Evolutionary conservation across 1,140 invertebrate species (phyloP).

Genomic region (Ridgeia piscesae): DNA sequence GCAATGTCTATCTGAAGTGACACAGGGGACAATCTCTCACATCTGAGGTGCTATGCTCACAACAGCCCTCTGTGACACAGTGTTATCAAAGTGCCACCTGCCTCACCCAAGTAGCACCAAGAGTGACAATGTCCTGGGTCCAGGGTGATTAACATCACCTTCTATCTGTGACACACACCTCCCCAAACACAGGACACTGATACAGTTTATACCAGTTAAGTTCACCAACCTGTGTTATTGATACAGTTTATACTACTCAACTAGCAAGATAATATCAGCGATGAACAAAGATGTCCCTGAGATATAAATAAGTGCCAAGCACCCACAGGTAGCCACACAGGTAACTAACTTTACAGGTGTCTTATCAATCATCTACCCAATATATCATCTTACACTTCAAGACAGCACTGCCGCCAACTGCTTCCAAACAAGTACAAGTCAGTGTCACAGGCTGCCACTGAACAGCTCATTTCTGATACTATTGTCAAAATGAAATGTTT

Average conservation of each 20-base stretch:
- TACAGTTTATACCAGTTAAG: neutral
- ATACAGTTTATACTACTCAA: neutral
- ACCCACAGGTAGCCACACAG: neutral
- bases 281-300: neutral
- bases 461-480: too few species aligned
- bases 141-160: neutral
- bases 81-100: neutral
- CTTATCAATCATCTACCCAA: neutral
- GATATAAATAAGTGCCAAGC: neutral
- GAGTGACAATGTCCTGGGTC: neutral
- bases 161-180: neutral
- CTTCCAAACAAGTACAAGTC: neutral
- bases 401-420: neutral
- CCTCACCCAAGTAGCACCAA: neutral
- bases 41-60: neutral
- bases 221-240: neutral
- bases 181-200: neutral
- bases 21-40: neutral
- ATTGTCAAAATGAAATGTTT: too few species aligned
- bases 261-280: neutral
- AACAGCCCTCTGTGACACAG: neutral
- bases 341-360: neutral
- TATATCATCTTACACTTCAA: neutral
- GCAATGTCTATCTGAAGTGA: neutral
- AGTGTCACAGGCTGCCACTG: neutral